Conservation (phyloP, 2,797 vertebrate species). For the Eurystomus glaucurus region DNA sequence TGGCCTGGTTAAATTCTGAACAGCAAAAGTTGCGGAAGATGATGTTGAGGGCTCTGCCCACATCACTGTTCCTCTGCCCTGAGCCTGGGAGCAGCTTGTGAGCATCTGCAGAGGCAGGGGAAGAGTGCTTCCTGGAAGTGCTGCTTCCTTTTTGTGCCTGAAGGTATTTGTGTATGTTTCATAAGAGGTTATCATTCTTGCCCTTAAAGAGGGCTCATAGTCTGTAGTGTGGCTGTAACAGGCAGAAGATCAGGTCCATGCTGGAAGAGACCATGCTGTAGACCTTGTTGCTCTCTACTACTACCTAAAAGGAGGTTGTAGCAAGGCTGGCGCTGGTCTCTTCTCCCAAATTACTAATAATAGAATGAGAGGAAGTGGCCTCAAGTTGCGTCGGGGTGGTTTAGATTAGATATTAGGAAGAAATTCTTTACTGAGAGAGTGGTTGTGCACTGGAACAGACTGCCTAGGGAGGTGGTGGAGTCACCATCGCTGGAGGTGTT, state of each 20-base stretch:
- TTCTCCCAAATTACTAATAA: too few relatives aligned
- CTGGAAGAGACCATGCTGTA: too few relatives aligned
- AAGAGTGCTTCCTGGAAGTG: not conserved
- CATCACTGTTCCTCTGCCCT: not conserved
- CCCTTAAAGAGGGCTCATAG: not conserved
- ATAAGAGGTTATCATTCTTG: not conserved
- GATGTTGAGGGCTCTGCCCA: not conserved
- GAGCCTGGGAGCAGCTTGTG: not conserved
- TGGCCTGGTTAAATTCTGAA: not conserved
- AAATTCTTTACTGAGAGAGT: too few relatives aligned
- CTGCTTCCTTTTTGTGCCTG: not conserved
- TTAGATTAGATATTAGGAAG: too few relatives aligned
- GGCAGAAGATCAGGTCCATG: not conserved
- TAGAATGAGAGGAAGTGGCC: too few relatives aligned
- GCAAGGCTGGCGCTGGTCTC: too few relatives aligned
- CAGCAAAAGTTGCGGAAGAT: not conserved
- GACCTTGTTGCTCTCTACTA: too few relatives aligned
- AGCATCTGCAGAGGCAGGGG: not conserved
- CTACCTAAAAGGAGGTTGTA: too few relatives aligned
- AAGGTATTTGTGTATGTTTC: not conserved
- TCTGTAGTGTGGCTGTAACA: not conserved
- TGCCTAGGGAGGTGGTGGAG: too few relatives aligned
- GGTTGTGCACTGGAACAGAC: too few relatives aligned
- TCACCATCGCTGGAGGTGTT: too few relatives aligned
- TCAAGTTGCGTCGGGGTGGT: too few relatives aligned